Evolutionary conservation across 2,888 invertebrate species (phyloP).

Genomic region (Drosophila fulvimacula): DNA sequence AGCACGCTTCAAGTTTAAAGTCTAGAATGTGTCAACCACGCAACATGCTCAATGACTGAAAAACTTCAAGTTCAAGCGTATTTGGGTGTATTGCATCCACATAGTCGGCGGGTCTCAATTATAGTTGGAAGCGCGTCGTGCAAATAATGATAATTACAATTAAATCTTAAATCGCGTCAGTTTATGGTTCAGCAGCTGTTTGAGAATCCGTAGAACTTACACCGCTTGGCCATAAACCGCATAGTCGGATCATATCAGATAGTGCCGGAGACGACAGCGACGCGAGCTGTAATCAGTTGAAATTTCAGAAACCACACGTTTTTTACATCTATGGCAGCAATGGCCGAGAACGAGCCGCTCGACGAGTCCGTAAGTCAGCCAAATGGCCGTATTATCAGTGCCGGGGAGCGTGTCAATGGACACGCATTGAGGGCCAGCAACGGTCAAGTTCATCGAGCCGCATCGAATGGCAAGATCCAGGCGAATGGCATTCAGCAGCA

Average conservation of each 20-base stretch:
- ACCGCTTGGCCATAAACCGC: slow-evolving; percentile 18
- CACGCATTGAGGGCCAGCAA: slow-evolving; percentile 35
- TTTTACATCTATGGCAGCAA: slow-evolving; percentile 37
- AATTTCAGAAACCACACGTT: slow-evolving; percentile 48
- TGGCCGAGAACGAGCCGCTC: slow-evolving; percentile 81
- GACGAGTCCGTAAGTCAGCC: slow-evolving; percentile 59
- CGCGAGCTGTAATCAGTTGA: slow-evolving; percentile 37
- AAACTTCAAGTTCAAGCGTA: slow-evolving; percentile 6
- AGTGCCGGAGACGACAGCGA: neutral
- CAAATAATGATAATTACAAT: slow-evolving; percentile 33
- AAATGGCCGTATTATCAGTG: slow-evolving; percentile 72
- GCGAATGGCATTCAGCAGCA: slow-evolving; percentile 55
- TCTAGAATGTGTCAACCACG: neutral
- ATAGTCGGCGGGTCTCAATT: slow-evolving; percentile 13
- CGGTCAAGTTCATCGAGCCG: slow-evolving; percentile 29
- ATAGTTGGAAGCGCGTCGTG: neutral
- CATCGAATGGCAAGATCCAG: slow-evolving; percentile 46
- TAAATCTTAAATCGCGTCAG: slow-evolving; percentile 7
- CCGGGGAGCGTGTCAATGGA: slow-evolving; percentile 54
- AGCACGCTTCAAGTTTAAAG: neutral
- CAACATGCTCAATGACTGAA: neutral
- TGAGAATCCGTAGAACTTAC: slow-evolving; percentile 10
- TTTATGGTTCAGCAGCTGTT: slow-evolving; percentile 8
- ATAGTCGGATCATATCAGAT: slow-evolving; percentile 26
- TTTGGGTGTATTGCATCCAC: neutral